Evolutionary conservation across 1,140 invertebrate genomes (phyloP).

Genomic region (Zaprionus capensis): DNA sequence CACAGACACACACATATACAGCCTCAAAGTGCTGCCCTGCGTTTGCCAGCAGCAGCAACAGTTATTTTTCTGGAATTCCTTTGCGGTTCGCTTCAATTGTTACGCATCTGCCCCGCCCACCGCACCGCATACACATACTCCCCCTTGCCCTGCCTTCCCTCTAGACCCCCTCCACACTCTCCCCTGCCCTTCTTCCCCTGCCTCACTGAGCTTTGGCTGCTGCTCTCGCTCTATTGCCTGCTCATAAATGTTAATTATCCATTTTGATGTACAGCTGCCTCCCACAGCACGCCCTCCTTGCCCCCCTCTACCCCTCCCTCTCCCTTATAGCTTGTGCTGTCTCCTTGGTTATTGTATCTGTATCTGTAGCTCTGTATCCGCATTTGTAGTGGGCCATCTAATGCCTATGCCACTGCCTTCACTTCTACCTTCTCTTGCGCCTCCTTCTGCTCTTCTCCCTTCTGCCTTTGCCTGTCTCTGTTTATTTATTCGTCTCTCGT

Average conservation of each 20-base stretch:
- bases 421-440: conserved; percentile 11
- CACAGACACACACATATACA: conserved; percentile 19
- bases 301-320: not conserved
- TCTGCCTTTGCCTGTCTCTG: conserved; percentile 46
- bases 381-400: conserved; percentile 14
- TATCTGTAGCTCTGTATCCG: conserved; percentile 17
- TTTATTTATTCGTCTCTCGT: conserved; percentile 75
- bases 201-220: conserved; percentile 31
- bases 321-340: not conserved
- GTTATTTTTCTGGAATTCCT: conserved; percentile 66
- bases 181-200: not conserved
- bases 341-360: conserved; percentile 51
- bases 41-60: conserved; percentile 61
- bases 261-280: conserved; percentile 48
- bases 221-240: conserved; percentile 57
- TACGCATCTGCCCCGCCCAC: conserved; percentile 23
- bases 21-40: conserved; percentile 38
- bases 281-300: not conserved
- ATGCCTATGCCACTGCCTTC: not conserved
- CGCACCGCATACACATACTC: not conserved
- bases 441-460: conserved; percentile 7
- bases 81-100: conserved; percentile 55
- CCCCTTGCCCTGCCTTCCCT: not conserved
- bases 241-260: conserved; percentile 80
- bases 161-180: not conserved